Percentiles rank a stretch among this genome's conserved stretches.
Evolutionary conservation across 2,888 invertebrate species (phyloP).

Genomic region (Glyphotaelius pellucidus): DNA sequence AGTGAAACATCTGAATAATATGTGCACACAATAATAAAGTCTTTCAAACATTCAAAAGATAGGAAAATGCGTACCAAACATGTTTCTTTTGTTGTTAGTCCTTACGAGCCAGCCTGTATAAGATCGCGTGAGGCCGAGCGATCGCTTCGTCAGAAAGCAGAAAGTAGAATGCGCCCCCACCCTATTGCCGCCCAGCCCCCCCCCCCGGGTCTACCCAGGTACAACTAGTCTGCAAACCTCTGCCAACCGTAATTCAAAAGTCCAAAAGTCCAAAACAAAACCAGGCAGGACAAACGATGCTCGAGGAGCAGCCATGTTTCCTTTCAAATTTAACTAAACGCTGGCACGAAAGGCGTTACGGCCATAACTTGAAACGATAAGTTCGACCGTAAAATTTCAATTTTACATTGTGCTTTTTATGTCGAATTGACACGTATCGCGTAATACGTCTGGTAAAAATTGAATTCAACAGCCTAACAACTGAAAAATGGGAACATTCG

Average conservation of each 20-base stretch:
- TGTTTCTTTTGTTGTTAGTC: neutral
- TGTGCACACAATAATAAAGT: neutral
- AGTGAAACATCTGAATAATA: too few species aligned
- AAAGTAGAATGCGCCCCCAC: neutral
- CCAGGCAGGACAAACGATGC: constrained; percentile 19
- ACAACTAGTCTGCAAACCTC: neutral
- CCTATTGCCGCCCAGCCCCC: neutral
- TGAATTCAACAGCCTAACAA: neutral
- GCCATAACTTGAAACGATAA: neutral
- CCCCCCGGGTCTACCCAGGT: neutral
- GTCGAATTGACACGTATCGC: constrained; percentile 29
- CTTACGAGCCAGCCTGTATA: neutral
- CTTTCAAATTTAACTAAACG: constrained; percentile 36
- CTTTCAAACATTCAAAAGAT: neutral
- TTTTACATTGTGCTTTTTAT: constrained; percentile 12
- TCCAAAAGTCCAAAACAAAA: constrained; percentile 17
- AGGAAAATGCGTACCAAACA: neutral
- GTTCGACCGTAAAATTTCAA: constrained; percentile 24
- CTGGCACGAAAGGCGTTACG: constrained; percentile 25
- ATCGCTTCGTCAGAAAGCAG: constrained; percentile 34
- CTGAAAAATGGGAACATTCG: neutral
- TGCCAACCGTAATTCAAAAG: constrained; percentile 17
- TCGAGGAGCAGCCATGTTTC: constrained; percentile 23
- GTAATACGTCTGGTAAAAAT: neutral
- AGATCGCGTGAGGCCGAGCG: constrained; percentile 21